Conservation (phyloP, 2,113 vertebrate genomes). For the Nothoprocta pentlandii region DNA sequence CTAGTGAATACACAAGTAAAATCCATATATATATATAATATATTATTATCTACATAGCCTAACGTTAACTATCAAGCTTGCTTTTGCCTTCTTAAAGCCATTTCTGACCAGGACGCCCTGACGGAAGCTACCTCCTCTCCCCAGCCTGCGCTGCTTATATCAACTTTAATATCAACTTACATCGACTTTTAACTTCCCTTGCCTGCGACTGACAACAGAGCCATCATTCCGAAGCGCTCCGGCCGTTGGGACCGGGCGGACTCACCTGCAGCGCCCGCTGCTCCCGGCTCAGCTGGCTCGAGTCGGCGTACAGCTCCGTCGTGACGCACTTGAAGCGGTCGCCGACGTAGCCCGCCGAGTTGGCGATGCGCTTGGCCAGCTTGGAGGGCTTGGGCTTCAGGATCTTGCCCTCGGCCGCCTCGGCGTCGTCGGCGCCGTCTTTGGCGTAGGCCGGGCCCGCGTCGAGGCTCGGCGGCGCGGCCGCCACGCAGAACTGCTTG, state of each 20-base stretch:
- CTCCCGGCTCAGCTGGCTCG: conserved; percentile 97
- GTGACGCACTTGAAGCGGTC: conserved; percentile 99
- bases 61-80: conserved; percentile 11
- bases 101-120: neutral
- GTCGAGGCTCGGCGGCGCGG: conserved; percentile 65
- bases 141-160: conserved; percentile 34
- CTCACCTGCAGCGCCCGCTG: conserved; percentile 99
- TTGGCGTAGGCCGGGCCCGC: conserved; percentile 78
- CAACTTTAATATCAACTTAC: conserved; percentile 50
- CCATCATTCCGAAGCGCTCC: conserved; percentile 3
- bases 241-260: neutral
- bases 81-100: neutral
- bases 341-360: conserved; percentile 97
- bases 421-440: conserved; percentile 79
- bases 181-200: conserved; percentile 59
- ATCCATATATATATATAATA: neutral
- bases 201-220: conserved; percentile 54
- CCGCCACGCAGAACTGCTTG: conserved; percentile 79
- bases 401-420: conserved; percentile 80
- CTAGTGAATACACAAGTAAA: conserved; percentile 18
- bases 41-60: conserved; percentile 11
- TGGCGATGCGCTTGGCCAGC: conserved; percentile 95
- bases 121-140: neutral
- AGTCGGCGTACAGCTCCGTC: conserved; percentile 96
- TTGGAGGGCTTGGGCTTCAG: conserved; percentile 86